Base-by-base conservation (phyloP, 2,113 vertebrate genomes). In the Sialia sialis region DNA sequence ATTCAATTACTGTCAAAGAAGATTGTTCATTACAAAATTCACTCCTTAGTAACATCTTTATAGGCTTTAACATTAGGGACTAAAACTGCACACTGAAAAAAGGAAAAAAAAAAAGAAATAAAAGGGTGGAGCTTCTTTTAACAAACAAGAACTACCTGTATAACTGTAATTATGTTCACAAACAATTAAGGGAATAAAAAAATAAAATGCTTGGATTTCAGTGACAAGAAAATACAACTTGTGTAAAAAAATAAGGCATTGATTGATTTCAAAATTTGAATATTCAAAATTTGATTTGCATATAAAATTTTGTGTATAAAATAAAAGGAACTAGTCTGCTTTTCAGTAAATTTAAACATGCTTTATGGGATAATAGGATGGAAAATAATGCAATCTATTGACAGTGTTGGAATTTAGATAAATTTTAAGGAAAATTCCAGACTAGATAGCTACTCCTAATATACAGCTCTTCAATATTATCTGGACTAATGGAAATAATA, bases 101-200 rank as follows among this genome's bases (percentile, higher is more conserved):
- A 11, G 13, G 13, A 23, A 48, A 48, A 25, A 48, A 51, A 49
- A 2, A 25, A 63, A 68, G 55, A n/a, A n/a, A 36, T 9, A 16
- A 32, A 26, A 7, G 11, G 39, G 39, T 12, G 39, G 13, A 12
- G 0, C 2, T 41, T 32, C 1, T 11, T 75, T 48, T 52, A 29
- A 39, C 73, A 64, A 66, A 32, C 1, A 58, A 49, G 4, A 63
- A 9, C 4, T 56, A 10, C 2, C 5, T 56, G 6, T 48, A 39
- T 34, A 75, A 26, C 8, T 77, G 5, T 52, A 63, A 30, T 21
- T 36, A 19, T 49, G 48, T 60, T 46, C n/a, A 70, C 4, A 58
- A 60, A 2, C 2, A 73, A 39, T 39, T 56, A 43, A 56, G 13
- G 4, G 22, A 66, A 59, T 81, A 25, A 38, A 60, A 34, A 30